Conservation (phyloP, 2,797 vertebrate genomes). For the Phataginus tetradactyla region DNA sequence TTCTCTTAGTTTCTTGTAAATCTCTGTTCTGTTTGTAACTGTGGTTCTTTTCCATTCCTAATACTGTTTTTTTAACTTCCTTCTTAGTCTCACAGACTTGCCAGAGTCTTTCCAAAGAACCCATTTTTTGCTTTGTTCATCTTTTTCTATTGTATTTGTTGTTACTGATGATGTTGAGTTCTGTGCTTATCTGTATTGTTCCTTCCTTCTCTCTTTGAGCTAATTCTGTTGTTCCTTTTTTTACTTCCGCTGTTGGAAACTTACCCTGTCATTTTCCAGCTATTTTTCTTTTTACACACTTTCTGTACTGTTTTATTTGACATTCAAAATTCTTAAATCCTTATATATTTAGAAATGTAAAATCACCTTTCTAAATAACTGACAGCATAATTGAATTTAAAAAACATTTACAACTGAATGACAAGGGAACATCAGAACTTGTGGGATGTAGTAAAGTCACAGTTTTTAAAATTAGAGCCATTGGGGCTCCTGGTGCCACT, state of each 20-base stretch:
- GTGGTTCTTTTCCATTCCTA: neutral
- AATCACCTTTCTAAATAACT: neutral
- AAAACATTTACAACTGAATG: neutral
- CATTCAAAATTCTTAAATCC: neutral
- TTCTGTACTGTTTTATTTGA: neutral
- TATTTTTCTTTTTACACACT: neutral
- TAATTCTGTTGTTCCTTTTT: neutral
- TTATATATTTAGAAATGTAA: neutral
- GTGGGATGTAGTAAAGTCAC: neutral
- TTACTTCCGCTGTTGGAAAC: neutral
- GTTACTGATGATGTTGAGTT: neutral
- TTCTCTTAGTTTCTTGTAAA: neutral
- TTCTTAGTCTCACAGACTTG: neutral
- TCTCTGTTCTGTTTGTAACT: neutral
- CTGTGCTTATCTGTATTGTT: neutral
- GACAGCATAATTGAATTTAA: neutral
- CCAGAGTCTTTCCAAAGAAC: neutral
- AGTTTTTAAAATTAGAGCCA: neutral
- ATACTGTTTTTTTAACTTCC: neutral
- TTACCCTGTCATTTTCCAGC: neutral
- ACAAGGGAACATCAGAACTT: neutral
- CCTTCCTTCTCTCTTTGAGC: neutral
- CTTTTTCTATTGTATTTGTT: neutral
- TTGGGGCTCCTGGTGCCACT: neutral
- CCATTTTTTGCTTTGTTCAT: neutral